Percentiles rank a stretch among this genome's conserved stretches.
phyloP scores from a whole-genome alignment of 2,113 vertebrate genomes.

The Menidia beryllina region DNA sequence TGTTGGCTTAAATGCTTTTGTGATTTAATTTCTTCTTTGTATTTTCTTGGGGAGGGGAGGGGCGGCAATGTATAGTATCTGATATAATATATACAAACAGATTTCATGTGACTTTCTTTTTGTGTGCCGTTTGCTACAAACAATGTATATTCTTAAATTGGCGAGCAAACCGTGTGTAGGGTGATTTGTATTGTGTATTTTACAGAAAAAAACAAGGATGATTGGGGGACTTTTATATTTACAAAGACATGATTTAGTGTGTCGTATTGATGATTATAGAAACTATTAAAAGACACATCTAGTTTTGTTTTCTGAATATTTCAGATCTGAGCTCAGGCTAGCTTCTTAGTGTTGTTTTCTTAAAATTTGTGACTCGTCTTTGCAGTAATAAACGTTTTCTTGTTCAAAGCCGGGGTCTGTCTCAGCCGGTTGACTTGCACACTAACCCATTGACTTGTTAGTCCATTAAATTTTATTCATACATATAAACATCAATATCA shows the following conservation, averaged over 20 bases:
- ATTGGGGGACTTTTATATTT: slow-evolving; percentile 87
- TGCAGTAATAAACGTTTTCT: slow-evolving; percentile 88
- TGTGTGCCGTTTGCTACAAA: slow-evolving; percentile 80
- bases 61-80: slow-evolving; percentile 84
- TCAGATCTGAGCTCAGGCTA: slow-evolving; percentile 89
- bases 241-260: slow-evolving; percentile 86
- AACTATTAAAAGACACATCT: slow-evolving; percentile 87
- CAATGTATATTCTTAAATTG: slow-evolving; percentile 80
- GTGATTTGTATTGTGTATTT: slow-evolving; percentile 88
- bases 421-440: slow-evolving; percentile 4
- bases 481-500: slow-evolving; percentile 68
- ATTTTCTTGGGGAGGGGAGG: slow-evolving; percentile 42
- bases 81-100: slow-evolving; percentile 82
- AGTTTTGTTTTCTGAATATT: slow-evolving; percentile 90
- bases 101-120: slow-evolving; percentile 76
- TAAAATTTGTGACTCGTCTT: slow-evolving; percentile 87
- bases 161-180: slow-evolving; percentile 81
- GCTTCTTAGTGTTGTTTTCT: slow-evolving; percentile 88
- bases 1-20: slow-evolving; percentile 80
- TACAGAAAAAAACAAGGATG: slow-evolving; percentile 81
- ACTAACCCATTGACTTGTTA: slow-evolving; percentile 12
- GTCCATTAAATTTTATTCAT: slow-evolving; percentile 69
- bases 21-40: slow-evolving; percentile 58
- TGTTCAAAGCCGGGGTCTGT: slow-evolving; percentile 69
- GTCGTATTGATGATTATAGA: slow-evolving; percentile 84